These are phyloP conservation scores for Cerastis leucographa DNA, from an alignment of 2,888 invertebrate genomes.

Conservation along the genomic window DNA sequence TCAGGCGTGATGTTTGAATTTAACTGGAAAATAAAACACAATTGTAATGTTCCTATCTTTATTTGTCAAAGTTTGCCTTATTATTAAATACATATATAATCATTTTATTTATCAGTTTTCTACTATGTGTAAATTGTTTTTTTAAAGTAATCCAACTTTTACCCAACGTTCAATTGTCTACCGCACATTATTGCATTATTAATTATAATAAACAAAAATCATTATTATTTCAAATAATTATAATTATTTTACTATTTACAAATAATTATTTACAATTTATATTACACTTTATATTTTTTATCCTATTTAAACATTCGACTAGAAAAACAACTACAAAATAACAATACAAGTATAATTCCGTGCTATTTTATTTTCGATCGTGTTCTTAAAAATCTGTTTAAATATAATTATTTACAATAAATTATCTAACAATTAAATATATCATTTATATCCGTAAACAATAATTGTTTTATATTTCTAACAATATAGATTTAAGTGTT, in stretches of 20 bases:
- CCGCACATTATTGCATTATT: constrained; percentile 50
- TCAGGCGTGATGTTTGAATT: background rate
- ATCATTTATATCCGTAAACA: constrained; percentile 46
- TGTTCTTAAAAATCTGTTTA: constrained; percentile 57
- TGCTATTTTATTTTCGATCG: constrained; percentile 72
- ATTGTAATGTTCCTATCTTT: constrained; percentile 83
- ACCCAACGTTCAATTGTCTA: constrained; percentile 56
- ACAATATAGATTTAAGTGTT: constrained; percentile 17
- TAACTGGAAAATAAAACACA: constrained; percentile 66
- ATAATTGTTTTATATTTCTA: constrained; percentile 35
- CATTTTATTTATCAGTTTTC: constrained; percentile 70
- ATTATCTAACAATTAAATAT: constrained; percentile 45
- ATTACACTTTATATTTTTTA: constrained; percentile 46
- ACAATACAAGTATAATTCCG: constrained; percentile 68
- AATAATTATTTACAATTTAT: constrained; percentile 67
- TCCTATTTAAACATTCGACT: constrained; percentile 69
- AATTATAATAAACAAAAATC: constrained; percentile 41
- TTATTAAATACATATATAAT: constrained; percentile 71
- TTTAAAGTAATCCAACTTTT: constrained; percentile 62
- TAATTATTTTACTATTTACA: constrained; percentile 65
- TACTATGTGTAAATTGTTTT: constrained; percentile 63
- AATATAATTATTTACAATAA: constrained; percentile 60
- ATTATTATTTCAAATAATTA: constrained; percentile 27
- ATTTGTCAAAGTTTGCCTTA: constrained; percentile 89
- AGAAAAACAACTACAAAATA: constrained; percentile 74